Evolutionary conservation across 2,113 vertebrate genomes (phyloP).

Genomic region (Plectropomus leopardus): DNA sequence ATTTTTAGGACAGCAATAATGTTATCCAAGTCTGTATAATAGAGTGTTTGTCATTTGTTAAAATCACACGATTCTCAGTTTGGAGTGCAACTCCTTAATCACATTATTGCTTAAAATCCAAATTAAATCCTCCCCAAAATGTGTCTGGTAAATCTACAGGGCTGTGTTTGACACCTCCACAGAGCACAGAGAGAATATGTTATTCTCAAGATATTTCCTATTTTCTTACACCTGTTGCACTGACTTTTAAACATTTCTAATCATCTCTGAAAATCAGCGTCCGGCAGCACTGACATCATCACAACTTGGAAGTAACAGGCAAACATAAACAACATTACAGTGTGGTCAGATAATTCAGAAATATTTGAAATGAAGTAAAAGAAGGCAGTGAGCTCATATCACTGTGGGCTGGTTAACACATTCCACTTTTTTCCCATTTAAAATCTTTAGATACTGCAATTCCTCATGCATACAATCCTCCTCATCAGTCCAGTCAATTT

Average conservation of each 20-base stretch:
- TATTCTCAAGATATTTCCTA: neutral
- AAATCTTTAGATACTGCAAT: neutral
- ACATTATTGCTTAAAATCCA: conserved; percentile 2
- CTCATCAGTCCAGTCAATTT: neutral
- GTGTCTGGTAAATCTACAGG: neutral
- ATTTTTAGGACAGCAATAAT: neutral
- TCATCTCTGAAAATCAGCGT: too few species aligned
- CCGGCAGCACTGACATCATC: conserved; percentile 17
- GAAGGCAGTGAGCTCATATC: too few species aligned
- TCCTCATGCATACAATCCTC: neutral
- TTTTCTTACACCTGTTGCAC: neutral
- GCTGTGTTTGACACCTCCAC: conserved; percentile 3
- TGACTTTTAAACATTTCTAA: neutral
- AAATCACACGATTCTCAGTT: neutral
- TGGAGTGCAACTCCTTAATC: neutral
- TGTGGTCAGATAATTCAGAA: neutral
- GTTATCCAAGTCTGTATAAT: neutral
- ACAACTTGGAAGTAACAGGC: conserved; percentile 30
- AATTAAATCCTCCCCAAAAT: neutral
- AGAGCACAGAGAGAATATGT: neutral
- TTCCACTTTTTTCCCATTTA: neutral
- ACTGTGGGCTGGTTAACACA: neutral
- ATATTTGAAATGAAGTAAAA: neutral
- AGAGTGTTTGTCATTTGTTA: conserved; percentile 2
- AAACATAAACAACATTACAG: neutral